Evolutionary conservation across 2,888 invertebrate genomes (phyloP), one percentile per base, ranked within the genome.

Genomic region (Eupeodes latifasciatus): DNA sequence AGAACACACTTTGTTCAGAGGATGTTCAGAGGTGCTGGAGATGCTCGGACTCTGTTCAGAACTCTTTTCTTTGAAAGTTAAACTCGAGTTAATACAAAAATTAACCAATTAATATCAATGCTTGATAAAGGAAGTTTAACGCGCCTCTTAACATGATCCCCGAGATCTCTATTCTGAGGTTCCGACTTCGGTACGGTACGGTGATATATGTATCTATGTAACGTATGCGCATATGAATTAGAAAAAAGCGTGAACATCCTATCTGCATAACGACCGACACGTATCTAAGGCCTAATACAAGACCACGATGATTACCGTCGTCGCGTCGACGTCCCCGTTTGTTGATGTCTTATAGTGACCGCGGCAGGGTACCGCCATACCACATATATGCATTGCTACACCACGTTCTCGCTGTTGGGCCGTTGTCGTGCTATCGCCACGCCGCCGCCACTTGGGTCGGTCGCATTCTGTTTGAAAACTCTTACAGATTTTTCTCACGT

Each of bases 401-500:
- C 40, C 62, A 36, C 27, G 27, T 27, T 27, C 2, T 27, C 40
- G 2, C 40, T 62, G 44, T 44, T 44, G 11, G 10, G 62, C 40
- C 44, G 14, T 19, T 57, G 47, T 44, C 11, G 10, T 34, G 40
- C 14, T 9, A 67, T 59, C 51, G 74, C 71, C 83, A 6, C 5
- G 6, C 40, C 40, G 9, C 40, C 40, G 40, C 9, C 11, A 5
- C 40, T 86, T 53, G 57, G 78, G 57, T 62, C 36, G 40, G 53
- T 67, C 71, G 19, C 71, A 9, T 27, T 12, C 40, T 36, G 27
- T n/a, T 74, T 62, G 53, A 61, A 66, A 64, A 36, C n/a, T 10
- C 57, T 79, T 83, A n/a, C 72, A 61, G 57, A 87, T 84, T 87
- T 84, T 77, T 87, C 84, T 87, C 87, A 87, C 87, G 87, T 87